Percentiles rank a stretch among this genome's conserved stretches.
Evolutionary conservation across 92 coral and sea anemone genomes (phyloP).

Genomic region (Desmophyllum pertusum): DNA sequence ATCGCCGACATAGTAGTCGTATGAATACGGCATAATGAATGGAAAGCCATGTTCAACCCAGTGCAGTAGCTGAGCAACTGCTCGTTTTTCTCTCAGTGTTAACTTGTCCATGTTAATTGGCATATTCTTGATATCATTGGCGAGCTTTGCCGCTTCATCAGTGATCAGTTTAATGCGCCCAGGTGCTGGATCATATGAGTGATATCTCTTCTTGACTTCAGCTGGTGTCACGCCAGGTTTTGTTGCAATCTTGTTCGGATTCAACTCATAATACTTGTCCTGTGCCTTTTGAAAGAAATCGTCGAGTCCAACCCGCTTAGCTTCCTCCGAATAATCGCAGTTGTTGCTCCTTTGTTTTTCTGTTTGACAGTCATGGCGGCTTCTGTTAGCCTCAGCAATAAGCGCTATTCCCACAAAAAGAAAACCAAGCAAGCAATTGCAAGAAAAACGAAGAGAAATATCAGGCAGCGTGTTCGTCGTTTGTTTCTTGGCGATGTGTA

Average conservation of each 20-base stretch:
- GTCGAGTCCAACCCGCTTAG: constrained; percentile 64
- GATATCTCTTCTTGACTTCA: constrained; percentile 44
- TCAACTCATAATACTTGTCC: constrained; percentile 57
- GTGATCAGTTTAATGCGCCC: constrained; percentile 46
- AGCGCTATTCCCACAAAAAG: constrained; percentile 46
- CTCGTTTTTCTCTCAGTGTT: constrained; percentile 59
- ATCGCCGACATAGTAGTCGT: constrained; percentile 67
- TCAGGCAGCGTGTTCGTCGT: not conserved
- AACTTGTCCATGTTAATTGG: constrained; percentile 43
- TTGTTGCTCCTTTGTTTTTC: not conserved
- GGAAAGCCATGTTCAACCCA: constrained; percentile 68
- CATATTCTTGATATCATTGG: constrained; percentile 42
- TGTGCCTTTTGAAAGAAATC: constrained; percentile 59
- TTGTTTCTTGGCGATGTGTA: not conserved
- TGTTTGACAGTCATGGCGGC: not conserved
- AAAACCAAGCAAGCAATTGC: constrained; percentile 36
- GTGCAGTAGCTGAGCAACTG: constrained; percentile 50
- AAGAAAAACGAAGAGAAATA: not conserved
- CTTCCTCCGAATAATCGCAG: constrained; percentile 69
- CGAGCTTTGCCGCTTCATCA: constrained; percentile 48
- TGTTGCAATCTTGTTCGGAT: constrained; percentile 64
- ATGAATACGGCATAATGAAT: constrained; percentile 60
- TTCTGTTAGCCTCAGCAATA: constrained; percentile 31
- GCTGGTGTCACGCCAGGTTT: constrained; percentile 55
- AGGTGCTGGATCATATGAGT: constrained; percentile 62